phyloP scores from a whole-genome alignment of 2,888 invertebrate species.

The Netelia virgata region DNA sequence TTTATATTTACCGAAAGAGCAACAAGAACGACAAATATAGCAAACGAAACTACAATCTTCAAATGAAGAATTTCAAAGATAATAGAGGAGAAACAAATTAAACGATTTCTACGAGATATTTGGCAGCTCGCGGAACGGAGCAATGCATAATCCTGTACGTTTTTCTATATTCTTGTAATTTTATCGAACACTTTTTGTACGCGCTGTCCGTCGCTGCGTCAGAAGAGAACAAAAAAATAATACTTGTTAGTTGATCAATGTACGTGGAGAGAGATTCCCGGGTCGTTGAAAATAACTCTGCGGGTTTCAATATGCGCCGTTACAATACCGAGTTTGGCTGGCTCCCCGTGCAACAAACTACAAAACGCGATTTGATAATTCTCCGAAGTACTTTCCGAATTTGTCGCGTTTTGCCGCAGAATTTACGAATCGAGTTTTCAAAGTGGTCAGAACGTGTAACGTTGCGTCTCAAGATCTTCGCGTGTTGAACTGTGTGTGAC shows the following conservation, averaged over 20 bases:
- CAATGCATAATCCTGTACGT: conserved; percentile 56
- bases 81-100: conserved; percentile 36
- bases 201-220: conserved; percentile 14
- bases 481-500: conserved; percentile 14
- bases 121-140: conserved; percentile 46
- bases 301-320: not conserved
- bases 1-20: conserved; percentile 39
- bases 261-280: not conserved
- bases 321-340: too few relatives aligned
- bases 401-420: too few relatives aligned
- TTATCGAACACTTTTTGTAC: conserved; percentile 46
- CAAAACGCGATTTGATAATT: too few relatives aligned
- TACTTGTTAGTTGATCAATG: not conserved
- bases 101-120: conserved; percentile 45
- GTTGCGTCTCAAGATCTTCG: not conserved
- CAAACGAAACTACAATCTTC: not conserved
- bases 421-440: too few relatives aligned
- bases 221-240: not conserved
- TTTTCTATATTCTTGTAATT: conserved; percentile 49
- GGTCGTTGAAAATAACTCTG: conserved; percentile 28
- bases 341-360: too few relatives aligned
- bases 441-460: too few relatives aligned
- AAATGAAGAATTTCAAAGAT: not conserved
- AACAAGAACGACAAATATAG: conserved; percentile 8
- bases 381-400: too few relatives aligned